Conservation (phyloP, 37 sponge, comb jelly and placozoan species). For the Ianthella basta region DNA sequence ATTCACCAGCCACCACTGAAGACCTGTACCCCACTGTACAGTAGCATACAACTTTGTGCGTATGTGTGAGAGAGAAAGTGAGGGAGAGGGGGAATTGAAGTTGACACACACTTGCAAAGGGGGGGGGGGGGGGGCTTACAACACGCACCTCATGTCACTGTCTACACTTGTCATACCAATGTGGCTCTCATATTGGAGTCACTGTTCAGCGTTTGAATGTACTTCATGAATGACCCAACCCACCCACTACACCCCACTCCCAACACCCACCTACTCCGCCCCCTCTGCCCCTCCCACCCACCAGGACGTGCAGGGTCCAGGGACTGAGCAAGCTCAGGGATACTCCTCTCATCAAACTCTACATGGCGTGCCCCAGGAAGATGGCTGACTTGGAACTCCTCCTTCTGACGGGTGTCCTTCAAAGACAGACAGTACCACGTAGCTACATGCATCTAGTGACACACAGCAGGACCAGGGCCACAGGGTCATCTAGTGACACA, state of each 20-base stretch:
- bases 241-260: no score
- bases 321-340: not conserved
- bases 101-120: constrained; percentile 26
- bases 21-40: constrained; percentile 90
- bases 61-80: not conserved
- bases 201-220: no score
- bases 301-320: not conserved
- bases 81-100: not conserved
- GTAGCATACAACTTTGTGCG: constrained; percentile 76
- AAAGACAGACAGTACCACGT: not conserved
- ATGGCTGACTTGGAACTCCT: constrained; percentile 77
- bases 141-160: no score
- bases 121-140: no score
- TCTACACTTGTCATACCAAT: no score
- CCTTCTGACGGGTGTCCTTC: constrained; percentile 68
- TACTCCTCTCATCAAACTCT: constrained; percentile 47
- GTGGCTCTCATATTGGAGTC: no score
- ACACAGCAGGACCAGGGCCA: not conserved
- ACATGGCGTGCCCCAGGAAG: constrained; percentile 63
- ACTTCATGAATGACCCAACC: no score
- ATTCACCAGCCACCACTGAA: constrained; percentile 52
- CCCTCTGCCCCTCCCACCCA: not conserved
- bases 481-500: no score
- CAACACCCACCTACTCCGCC: no score
- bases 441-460: not conserved